Conservation (phyloP, 2,888 invertebrate genomes). For the Gymnoscelis rufifasciata region DNA sequence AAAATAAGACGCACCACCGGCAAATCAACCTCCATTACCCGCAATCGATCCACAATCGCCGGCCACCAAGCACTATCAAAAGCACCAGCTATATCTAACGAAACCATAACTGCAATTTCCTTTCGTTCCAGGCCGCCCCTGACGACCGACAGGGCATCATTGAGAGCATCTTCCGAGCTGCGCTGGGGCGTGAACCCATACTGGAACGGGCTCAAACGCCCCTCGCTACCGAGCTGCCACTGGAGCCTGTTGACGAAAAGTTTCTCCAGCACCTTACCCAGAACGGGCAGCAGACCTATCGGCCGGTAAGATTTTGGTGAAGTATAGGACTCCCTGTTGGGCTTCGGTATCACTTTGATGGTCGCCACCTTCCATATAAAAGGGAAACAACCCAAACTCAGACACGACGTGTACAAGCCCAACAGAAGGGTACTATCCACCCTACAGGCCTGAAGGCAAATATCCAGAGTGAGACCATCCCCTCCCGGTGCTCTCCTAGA, state of each 20-base stretch:
- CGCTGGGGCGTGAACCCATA: neutral
- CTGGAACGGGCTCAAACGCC: neutral
- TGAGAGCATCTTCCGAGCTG: neutral
- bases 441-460: neutral
- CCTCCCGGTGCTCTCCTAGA: neutral
- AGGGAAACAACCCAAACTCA: neutral
- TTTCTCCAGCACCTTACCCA: neutral
- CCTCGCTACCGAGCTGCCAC: neutral
- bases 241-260: neutral
- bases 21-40: neutral
- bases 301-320: neutral
- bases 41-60: neutral
- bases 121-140: neutral
- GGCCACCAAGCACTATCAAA: neutral
- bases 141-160: neutral
- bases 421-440: neutral
- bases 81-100: neutral
- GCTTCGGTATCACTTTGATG: no score
- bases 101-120: neutral
- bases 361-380: no score
- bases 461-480: neutral
- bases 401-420: neutral
- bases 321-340: no score
- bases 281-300: neutral
- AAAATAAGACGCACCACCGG: neutral